Evolutionary conservation across 2,888 invertebrate genomes (phyloP).

Genomic region (Poecilobothrus nobilitatus): DNA sequence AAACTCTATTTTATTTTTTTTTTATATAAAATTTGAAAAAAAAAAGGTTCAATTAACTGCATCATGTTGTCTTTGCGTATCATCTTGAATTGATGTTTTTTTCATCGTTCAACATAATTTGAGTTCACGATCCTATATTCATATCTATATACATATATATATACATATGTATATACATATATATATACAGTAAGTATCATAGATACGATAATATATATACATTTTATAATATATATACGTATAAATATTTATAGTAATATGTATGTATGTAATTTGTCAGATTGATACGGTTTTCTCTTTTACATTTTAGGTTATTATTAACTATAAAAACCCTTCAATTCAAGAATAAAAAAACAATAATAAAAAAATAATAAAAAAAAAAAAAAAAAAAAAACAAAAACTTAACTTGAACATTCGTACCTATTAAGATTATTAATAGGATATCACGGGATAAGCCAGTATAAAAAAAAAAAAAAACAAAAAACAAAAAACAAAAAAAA

Average conservation of each 20-base stretch:
- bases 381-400: no score
- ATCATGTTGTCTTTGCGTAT: slow-evolving; percentile 6
- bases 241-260: background rate
- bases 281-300: background rate
- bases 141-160: background rate
- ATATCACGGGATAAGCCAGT: no score
- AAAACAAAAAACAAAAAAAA: no score
- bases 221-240: background rate
- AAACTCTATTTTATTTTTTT: no score
- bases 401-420: no score
- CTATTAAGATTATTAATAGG: no score
- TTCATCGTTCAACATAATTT: background rate
- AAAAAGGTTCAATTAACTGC: slow-evolving; percentile 1
- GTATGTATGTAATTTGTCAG: background rate
- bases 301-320: background rate
- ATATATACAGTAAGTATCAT: no score
- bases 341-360: no score
- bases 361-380: no score
- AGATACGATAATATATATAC: no score
- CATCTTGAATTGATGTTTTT: background rate
- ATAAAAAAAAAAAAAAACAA: no score
- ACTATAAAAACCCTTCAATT: background rate
- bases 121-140: background rate
- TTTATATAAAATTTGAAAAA: background rate
- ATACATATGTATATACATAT: background rate